Percentiles rank a stretch among this genome's conserved stretches.
Conservation (phyloP, 2,113 vertebrate genomes). For the zebrafish (Danio rerio) region GRCz12tu NC_133192.1:19436501-19437000, state of each 20-base stretch:
- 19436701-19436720: constrained; percentile 13
- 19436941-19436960: constrained; percentile 58
- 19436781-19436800: constrained; percentile 10
- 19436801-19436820: not conserved
- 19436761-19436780: constrained; percentile 17
- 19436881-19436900: constrained; percentile 58
- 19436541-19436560: constrained; percentile 65
- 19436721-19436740: constrained; percentile 48
- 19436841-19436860: constrained; percentile 28
- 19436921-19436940: constrained; percentile 58
- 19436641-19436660: constrained; percentile 33
- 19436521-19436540: constrained; percentile 56
- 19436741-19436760: not conserved
- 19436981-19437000: constrained; percentile 58
- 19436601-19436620: constrained; percentile 44
- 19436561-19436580: constrained; percentile 70
- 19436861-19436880: constrained; percentile 44
- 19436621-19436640: constrained; percentile 20
- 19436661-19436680: constrained; percentile 35
- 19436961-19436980: constrained; percentile 54
- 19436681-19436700: not conserved
- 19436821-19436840: not conserved
- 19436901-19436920: constrained; percentile 63
- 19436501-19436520: constrained; percentile 64
- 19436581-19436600: constrained; percentile 66